Conservation (phyloP, 1,140 invertebrate genomes). For the Cryptotermes secundus region DNA sequence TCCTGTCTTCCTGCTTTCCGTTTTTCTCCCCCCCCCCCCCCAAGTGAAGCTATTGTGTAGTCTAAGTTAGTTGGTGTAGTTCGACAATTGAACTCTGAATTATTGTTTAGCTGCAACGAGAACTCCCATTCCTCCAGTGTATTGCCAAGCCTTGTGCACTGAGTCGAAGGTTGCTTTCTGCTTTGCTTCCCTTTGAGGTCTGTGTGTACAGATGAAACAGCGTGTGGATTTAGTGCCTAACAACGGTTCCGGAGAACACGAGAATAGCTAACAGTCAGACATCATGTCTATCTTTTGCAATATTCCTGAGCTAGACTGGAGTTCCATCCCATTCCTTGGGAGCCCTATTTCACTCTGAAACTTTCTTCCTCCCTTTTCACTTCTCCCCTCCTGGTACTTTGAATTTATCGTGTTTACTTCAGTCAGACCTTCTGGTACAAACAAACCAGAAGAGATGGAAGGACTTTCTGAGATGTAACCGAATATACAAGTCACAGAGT, state of each 20-base stretch:
- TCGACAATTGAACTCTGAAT: too few species aligned
- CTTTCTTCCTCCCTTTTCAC: neutral
- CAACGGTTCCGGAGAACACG: neutral
- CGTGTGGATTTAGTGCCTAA: neutral
- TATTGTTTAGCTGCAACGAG: too few species aligned
- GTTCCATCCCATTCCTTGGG: neutral
- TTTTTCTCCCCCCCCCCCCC: too few species aligned
- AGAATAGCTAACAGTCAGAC: too few species aligned
- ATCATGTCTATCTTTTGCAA: neutral
- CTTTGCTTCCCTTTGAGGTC: too few species aligned
- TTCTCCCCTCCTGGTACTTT: neutral
- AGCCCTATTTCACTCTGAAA: neutral
- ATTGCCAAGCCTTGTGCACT: too few species aligned
- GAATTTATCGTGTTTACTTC: constrained; percentile 6
- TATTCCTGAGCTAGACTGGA: neutral
- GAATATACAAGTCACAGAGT: neutral
- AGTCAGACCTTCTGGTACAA: neutral
- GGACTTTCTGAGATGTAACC: neutral
- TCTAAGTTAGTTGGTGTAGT: too few species aligned
- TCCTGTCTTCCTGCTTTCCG: too few species aligned
- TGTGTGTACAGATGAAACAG: neutral
- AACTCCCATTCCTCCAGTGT: too few species aligned
- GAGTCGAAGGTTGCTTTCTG: too few species aligned
- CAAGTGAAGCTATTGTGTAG: too few species aligned
- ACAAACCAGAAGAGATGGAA: neutral